Evolutionary conservation across 2,113 vertebrate genomes (phyloP), one percentile per base, ranked within the genome.

Genomic region (Lophura nycthemera): DNA sequence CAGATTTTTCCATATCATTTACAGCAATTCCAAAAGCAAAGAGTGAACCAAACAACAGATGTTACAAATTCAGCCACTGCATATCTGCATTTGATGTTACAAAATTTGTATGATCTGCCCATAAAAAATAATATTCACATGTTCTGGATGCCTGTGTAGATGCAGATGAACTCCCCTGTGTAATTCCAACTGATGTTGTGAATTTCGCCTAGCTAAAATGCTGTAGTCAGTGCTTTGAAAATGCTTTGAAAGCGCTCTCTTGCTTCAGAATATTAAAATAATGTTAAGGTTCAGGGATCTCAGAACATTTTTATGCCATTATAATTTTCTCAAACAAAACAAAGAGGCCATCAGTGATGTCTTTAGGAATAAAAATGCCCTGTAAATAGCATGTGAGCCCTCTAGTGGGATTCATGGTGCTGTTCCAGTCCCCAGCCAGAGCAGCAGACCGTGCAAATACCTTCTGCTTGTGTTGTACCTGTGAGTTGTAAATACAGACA

Each of bases 341-440:
- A 10, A 45, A 74, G 76, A 43, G 56, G 6, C 8, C 12, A 1
- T 29, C 52, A 13, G 2, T 9, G 70, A 10, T 42, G 63, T 8
- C 7, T 15, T 3, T 0, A 12, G 69, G 52, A 75, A 29, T 19
- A 20, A 18, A 74, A 5, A 52, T 34, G 57, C 59, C 82, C 78
- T 61, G 18, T 12, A 13, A 95, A 85, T 22, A n/a, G 71, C 61
- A 0, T 71, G 89, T 92, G 96, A 90, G 95, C 93, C 94, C 89
- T 96, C 93, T 88, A 91, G 96, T 83, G 95, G 95, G 87, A 78
- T 50, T 50, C 3, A 1, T 60, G 19, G 48, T 4, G 38, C 11
- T 65, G 43, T 15, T 75, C 52, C 16, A 21, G 38, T 66, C 59
- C 56, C 57, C 52, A 38, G 40, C 18, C 36, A 32, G 45, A 57